These are phyloP conservation scores for Therioaphis trifolii DNA, from an alignment of 2,888 invertebrate species.

Conservation along the genomic window DNA sequence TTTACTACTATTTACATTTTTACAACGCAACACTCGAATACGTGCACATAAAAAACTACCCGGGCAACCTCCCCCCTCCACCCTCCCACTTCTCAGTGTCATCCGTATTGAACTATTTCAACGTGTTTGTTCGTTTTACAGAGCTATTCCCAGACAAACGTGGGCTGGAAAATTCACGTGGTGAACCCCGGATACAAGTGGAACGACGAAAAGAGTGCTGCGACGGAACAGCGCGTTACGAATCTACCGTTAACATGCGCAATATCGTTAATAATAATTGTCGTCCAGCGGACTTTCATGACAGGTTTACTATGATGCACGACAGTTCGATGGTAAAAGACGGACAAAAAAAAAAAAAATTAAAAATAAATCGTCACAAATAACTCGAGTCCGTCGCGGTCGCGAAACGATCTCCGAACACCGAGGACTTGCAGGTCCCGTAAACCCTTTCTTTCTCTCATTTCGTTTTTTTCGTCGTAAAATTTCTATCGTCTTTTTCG, in stretches of 20 bases:
- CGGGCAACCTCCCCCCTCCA: no score
- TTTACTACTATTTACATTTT: no score
- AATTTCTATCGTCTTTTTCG: background rate
- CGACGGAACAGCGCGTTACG: background rate
- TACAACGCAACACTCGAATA: no score
- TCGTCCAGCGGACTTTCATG: slow-evolving; percentile 8
- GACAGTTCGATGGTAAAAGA: slow-evolving; percentile 20
- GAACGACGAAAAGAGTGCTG: slow-evolving; percentile 47
- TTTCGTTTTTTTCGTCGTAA: background rate
- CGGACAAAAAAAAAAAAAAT: background rate
- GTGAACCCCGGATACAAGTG: slow-evolving; percentile 75
- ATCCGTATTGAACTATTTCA: no score
- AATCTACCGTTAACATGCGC: slow-evolving; percentile 34
- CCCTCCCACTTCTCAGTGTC: no score
- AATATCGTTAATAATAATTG: background rate
- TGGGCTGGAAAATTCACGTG: slow-evolving; percentile 93
- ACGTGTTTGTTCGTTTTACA: no score
- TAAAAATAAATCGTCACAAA: background rate
- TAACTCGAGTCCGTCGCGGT: background rate
- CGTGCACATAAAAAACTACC: no score
- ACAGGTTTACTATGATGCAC: slow-evolving; percentile 45
- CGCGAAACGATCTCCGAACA: background rate
- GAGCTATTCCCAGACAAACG: slow-evolving; percentile 92
- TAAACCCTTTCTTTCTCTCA: background rate
- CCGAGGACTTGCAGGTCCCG: background rate